Base-by-base conservation (phyloP, 1,140 invertebrate species). In the Papilio xuthus region DNA sequence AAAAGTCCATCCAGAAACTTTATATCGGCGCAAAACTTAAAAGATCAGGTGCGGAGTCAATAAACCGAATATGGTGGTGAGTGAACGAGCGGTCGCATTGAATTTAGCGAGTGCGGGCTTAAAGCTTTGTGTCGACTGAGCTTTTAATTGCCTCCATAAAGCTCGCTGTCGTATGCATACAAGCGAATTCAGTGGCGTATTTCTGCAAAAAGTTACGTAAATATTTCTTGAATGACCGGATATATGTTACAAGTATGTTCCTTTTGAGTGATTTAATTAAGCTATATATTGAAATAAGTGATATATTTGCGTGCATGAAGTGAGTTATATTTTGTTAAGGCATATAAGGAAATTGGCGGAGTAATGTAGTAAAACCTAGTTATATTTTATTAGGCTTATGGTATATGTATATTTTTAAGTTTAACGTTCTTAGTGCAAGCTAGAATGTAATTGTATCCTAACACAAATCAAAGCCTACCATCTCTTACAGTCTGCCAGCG, bases 401-500 rank as follows among this genome's bases (percentile, higher is more conserved):
- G 42, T 9, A 18, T 9, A n/a, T 20, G 50, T 18, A 53, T 18
- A 20, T 10, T 9, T 44, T 73, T 73, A 23, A 47, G 23, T 73
- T 26, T 73, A n/a, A n/a, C n/a, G n/a, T 42, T 47, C 42, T 26
- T 15, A 73, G 13, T 3, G 10, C 20, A 15, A 44, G n/a, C 37
- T 23, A 23, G 70, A 26, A 23, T 20, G 42, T 73, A 73, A 73
- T 47, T 73, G 42, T 28, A 71, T 37, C 71, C 41, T n/a, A 50
- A 47, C 42, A 73, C 71, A 73, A 73, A 73, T 73, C 42, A 73
- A 73, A 73, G 0, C 20, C n/a, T 77, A 71, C 84, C 80, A 83
- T 77, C 79, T 83, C 82, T 83, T 80, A 63, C 78, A 79, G 72
- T 81, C 77, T 74, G 79, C 72, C 78, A n/a, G 7, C 50, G n/a